Base-by-base conservation (phyloP, 2,113 vertebrate genomes). In the Ictidomys tridecemlineatus region DNA sequence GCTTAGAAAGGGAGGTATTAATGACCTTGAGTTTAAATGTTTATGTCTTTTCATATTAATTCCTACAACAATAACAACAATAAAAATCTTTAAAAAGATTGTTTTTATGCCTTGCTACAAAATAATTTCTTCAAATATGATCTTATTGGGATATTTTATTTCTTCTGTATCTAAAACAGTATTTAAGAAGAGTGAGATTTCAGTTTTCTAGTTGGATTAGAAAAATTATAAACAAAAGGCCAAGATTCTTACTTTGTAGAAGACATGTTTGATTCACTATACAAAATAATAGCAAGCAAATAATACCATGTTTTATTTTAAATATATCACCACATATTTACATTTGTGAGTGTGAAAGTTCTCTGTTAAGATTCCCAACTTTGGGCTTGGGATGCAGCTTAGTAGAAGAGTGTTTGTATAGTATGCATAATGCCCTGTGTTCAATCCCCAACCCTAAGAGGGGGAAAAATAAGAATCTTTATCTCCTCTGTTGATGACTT, bases 111-210 rank as follows among this genome's bases (percentile, higher is more conserved):
- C 8, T 89, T 76, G 56, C 26, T 90, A 94, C 37, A 89, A 85
- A 91, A 82, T 63, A 89, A 61, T 73, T 85, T 70, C 24, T 53
- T 69, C 24, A 85, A 63, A 63, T 26, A 74, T 42, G 77, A 67
- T 39, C 61, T 48, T 32, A 42, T 11, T 73, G 11, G 30, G 78
- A 86, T 93, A 91, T 65, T 78, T 80, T 73, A 93, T 73, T 88
- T 69, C 26, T 26, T 93, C 20, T 37, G 88, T 77, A 85, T 58
- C 65, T 85, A 85, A 78, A 83, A 58, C 3, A 93, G 45, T 48
- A 56, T 83, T 93, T 94, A 20, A 69, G 85, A 69, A 95, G 89
- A 78, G 39, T 30, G n/a, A 95, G 5, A 4, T 79, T 91, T 96
- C n/a, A 89, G 63, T 67, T 72, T 89, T 85, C 42, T 37, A 82